These are phyloP conservation scores for Trachemys scripta DNA, from an alignment of 2,113 vertebrate species.

Conservation along the genomic window DNA sequence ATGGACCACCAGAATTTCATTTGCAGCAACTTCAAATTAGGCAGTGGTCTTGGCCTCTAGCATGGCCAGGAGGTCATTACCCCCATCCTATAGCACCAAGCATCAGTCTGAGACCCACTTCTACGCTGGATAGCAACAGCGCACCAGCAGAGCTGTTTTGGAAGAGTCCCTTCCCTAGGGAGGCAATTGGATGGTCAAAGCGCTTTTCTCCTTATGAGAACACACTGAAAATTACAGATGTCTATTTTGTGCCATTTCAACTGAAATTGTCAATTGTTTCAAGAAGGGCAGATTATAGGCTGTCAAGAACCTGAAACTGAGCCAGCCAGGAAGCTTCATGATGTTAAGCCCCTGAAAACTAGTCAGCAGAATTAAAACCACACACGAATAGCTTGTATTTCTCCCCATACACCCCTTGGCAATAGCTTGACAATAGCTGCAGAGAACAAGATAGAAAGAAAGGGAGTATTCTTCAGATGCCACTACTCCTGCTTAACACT, in stretches of 20 bases:
- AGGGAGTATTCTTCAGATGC: neutral
- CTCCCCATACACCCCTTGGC: fast-evolving
- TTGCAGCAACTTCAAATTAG: neutral
- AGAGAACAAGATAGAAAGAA: neutral
- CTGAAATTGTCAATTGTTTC: neutral
- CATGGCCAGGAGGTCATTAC: neutral
- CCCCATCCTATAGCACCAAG: neutral
- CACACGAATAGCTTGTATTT: fast-evolving
- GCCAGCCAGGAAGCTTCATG: neutral
- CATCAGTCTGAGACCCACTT: neutral
- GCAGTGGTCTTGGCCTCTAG: no score
- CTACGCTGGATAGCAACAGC: neutral
- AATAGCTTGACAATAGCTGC: neutral
- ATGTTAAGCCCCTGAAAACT: slow-evolving; percentile 3
- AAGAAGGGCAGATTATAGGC: slow-evolving; percentile 41
- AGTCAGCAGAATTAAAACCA: neutral
- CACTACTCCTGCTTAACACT: neutral
- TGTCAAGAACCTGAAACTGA: slow-evolving; percentile 14
- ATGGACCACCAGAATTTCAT: neutral
- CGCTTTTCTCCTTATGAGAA: neutral
- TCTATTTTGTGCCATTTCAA: neutral
- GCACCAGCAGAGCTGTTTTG: neutral
- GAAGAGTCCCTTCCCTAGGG: neutral
- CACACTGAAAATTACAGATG: neutral
- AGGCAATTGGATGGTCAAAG: neutral